Evolutionary conservation across 2,113 vertebrate species (phyloP).

Genomic region (Grantiella picta): DNA sequence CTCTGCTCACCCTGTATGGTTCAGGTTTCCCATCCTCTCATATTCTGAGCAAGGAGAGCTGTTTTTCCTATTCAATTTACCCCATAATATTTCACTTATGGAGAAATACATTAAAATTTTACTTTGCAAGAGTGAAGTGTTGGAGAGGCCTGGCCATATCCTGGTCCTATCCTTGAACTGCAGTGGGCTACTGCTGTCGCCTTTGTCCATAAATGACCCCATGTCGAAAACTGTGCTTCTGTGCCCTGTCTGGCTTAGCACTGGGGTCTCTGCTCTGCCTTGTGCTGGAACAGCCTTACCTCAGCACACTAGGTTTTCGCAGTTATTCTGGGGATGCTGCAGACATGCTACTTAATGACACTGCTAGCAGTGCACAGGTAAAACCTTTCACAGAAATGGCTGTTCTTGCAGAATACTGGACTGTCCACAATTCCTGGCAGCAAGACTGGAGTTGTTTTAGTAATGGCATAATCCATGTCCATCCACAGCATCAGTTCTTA

Average conservation of each 20-base stretch:
- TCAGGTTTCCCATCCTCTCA: not conserved
- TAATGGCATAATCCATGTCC: not conserved
- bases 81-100: not conserved
- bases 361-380: not conserved
- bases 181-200: not conserved
- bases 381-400: not conserved
- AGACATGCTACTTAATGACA: not conserved
- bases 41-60: not conserved
- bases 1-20: not conserved
- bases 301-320: not conserved
- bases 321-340: fast-evolving
- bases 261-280: not conserved
- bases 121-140: not conserved
- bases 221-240: not conserved
- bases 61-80: not conserved
- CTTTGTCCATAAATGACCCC: not conserved
- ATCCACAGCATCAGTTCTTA: not conserved
- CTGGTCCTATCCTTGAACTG: not conserved
- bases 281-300: not conserved
- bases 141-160: not conserved
- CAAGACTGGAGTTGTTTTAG: not conserved
- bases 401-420: not conserved
- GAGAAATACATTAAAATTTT: not conserved
- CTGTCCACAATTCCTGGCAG: fast-evolving
- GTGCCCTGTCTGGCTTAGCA: not conserved